Evolutionary conservation across 2,888 invertebrate genomes (phyloP).

Genomic region (Morpho helenor): DNA sequence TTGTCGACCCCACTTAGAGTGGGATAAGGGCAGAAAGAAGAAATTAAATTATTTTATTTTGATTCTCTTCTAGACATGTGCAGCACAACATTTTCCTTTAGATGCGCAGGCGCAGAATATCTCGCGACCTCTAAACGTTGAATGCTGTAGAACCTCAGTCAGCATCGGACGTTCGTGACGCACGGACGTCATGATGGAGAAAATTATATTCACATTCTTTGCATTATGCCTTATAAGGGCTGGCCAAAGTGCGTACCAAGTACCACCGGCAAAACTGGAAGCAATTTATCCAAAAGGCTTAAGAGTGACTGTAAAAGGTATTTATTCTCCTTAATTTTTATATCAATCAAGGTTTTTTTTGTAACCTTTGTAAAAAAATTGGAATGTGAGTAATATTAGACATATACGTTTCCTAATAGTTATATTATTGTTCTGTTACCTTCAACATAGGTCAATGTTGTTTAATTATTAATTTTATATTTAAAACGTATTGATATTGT

Average conservation of each 20-base stretch:
- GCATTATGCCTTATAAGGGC: slow-evolving; percentile 15
- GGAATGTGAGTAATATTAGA: no score
- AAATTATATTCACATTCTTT: slow-evolving; percentile 18
- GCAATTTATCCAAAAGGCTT: slow-evolving; percentile 80
- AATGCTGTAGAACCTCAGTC: slow-evolving; percentile 21
- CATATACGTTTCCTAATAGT: no score
- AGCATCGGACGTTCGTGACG: slow-evolving; percentile 7
- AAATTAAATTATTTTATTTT: not conserved
- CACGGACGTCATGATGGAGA: slow-evolving; percentile 43
- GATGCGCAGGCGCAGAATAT: slow-evolving; percentile 17
- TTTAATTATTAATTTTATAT: no score
- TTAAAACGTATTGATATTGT: no score
- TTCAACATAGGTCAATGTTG: no score
- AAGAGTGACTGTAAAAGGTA: slow-evolving; percentile 79
- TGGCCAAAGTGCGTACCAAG: slow-evolving; percentile 36
- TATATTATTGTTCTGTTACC: no score
- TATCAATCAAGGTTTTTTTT: not conserved
- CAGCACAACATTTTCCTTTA: slow-evolving; percentile 6
- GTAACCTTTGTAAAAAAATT: no score
- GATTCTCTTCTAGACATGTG: not conserved
- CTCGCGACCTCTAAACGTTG: slow-evolving; percentile 7
- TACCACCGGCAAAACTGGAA: slow-evolving; percentile 78
- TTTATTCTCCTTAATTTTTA: slow-evolving; percentile 18
- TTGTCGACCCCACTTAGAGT: no score
- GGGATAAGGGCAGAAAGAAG: no score